phyloP scores from a whole-genome alignment of 37 sponge, comb jelly and placozoan genomes.

The Beroe forskalii region DNA sequence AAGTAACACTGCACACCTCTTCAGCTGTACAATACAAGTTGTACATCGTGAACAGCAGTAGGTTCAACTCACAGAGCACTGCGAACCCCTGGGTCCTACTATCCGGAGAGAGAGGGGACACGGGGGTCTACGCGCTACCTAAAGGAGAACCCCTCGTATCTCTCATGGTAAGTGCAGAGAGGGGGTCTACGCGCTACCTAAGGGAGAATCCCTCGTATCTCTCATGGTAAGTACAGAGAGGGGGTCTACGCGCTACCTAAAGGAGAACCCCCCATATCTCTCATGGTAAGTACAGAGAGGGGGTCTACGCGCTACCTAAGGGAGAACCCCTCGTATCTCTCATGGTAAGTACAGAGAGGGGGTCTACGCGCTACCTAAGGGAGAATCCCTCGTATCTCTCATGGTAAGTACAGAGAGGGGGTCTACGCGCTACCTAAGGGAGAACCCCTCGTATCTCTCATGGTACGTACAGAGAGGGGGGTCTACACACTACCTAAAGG shows the following conservation, averaged over 20 bases:
- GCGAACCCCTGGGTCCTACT: slow-evolving; percentile 75
- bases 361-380: slow-evolving; percentile 66
- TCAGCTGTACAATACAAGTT: slow-evolving; percentile 75
- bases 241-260: slow-evolving; percentile 67
- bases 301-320: slow-evolving; percentile 65
- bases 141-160: slow-evolving; percentile 74
- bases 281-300: slow-evolving; percentile 75
- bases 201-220: slow-evolving; percentile 74
- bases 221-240: slow-evolving; percentile 72
- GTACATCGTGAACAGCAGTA: slow-evolving; percentile 78
- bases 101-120: slow-evolving; percentile 75
- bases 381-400: slow-evolving; percentile 73
- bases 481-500: too few relatives aligned
- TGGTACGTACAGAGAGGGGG: too few relatives aligned
- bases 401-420: slow-evolving; percentile 73
- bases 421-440: slow-evolving; percentile 69
- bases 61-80: slow-evolving; percentile 79
- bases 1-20: too few relatives aligned
- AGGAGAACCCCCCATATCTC: slow-evolving; percentile 73
- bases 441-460: slow-evolving; percentile 71
- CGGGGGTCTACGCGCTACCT: slow-evolving; percentile 69
- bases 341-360: slow-evolving; percentile 74
- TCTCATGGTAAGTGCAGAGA: slow-evolving; percentile 68
- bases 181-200: slow-evolving; percentile 68
- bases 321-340: slow-evolving; percentile 75